phyloP scores from a whole-genome alignment of 2,113 vertebrate genomes.

The Gyps fulvus region DNA sequence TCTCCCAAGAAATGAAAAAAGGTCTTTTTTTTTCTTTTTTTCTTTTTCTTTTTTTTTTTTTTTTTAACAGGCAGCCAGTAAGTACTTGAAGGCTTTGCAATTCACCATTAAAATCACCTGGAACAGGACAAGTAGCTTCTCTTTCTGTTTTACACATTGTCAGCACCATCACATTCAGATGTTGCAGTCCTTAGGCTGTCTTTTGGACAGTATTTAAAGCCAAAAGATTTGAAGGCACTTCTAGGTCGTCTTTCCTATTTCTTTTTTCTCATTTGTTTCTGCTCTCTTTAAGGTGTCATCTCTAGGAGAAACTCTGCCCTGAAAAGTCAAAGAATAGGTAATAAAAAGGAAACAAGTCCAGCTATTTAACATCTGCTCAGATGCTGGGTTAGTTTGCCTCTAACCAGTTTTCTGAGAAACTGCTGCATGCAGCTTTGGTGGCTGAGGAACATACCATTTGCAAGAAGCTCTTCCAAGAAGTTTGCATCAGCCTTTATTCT shows the following conservation, averaged over 20 bases:
- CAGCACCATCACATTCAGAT: neutral
- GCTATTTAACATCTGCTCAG: neutral
- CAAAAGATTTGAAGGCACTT: neutral
- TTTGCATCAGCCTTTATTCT: neutral
- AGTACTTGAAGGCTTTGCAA: neutral
- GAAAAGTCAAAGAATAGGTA: neutral
- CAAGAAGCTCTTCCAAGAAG: neutral
- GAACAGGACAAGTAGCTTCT: neutral
- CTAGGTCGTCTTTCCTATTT: neutral
- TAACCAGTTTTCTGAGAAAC: neutral
- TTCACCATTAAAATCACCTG: neutral
- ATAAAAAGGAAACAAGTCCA: neutral
- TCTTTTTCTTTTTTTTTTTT: neutral
- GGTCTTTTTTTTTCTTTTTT: neutral
- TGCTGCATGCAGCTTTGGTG: neutral
- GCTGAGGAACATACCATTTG: neutral
- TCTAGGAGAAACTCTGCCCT: neutral
- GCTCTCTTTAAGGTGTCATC: neutral
- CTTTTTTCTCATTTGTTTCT: neutral
- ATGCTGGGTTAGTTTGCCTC: neutral
- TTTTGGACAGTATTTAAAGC: neutral
- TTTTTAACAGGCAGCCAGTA: neutral
- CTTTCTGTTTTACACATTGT: neutral
- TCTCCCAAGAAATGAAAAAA: neutral
- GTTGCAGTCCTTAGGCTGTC: neutral